These are phyloP conservation scores for Cercopithecus hamlyni DNA, from an alignment of 2,797 vertebrate species.

Conservation along the genomic window DNA sequence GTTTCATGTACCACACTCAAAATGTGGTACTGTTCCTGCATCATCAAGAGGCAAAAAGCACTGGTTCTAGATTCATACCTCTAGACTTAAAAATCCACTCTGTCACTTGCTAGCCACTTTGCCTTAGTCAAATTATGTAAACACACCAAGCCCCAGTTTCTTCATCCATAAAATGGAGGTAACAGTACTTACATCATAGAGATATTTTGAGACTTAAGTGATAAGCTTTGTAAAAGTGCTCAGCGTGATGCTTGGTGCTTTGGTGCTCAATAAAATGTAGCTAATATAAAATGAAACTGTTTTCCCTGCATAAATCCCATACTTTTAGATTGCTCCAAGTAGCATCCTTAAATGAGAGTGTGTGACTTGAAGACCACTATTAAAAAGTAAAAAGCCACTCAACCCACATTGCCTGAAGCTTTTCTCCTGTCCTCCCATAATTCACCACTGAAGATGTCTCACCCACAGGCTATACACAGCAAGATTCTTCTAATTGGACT, in stretches of 20 bases:
- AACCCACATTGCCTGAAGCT: not conserved
- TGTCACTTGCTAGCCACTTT: not conserved
- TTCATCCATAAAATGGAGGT: not conserved
- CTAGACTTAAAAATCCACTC: not conserved
- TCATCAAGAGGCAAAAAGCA: not conserved
- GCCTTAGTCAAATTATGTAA: not conserved
- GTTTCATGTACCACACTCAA: not conserved
- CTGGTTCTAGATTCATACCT: not conserved
- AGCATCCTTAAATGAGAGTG: not conserved
- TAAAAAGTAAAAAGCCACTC: not conserved
- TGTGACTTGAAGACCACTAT: not conserved
- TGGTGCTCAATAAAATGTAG: not conserved
- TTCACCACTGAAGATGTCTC: not conserved
- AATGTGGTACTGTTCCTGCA: not conserved
- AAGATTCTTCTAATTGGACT: not conserved
- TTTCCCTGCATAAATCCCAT: not conserved
- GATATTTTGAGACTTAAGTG: conserved; percentile 1
- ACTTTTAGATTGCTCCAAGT: not conserved
- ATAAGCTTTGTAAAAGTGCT: not conserved
- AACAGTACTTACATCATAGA: not conserved
- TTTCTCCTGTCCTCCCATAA: not conserved
- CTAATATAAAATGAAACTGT: not conserved
- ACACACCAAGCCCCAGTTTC: not conserved
- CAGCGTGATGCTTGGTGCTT: not conserved
- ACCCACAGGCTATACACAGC: too few species aligned